Conservation (phyloP, 2,113 vertebrate genomes). For the Boulengeromyrus knoepffleri region DNA sequence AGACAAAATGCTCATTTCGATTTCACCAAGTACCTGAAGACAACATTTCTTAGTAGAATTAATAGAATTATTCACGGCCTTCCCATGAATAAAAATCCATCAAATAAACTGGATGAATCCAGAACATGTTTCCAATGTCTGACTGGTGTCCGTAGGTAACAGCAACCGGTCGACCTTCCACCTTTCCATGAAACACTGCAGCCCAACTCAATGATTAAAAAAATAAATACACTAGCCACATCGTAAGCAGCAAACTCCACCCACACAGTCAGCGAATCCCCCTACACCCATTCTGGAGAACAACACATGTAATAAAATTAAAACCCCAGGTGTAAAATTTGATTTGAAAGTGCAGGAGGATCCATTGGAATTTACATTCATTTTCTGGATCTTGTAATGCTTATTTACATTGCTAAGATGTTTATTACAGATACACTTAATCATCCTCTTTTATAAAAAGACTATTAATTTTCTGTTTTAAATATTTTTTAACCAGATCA, state of each 20-base stretch:
- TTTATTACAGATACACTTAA: background rate
- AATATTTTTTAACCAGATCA: background rate
- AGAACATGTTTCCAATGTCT: background rate
- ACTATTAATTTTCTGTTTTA: background rate
- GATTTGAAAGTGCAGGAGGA: background rate
- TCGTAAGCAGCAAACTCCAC: background rate
- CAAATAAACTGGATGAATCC: background rate
- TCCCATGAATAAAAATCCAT: background rate
- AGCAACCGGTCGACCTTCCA: background rate
- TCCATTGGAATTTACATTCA: background rate
- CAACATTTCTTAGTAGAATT: background rate
- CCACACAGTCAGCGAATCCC: background rate
- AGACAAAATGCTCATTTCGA: background rate
- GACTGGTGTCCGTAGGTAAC: background rate
- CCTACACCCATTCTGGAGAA: background rate
- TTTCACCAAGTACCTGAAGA: background rate
- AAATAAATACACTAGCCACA: background rate
- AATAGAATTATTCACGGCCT: background rate
- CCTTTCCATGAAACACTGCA: background rate
- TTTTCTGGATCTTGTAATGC: background rate
- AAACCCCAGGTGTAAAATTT: background rate
- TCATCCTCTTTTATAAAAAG: background rate
- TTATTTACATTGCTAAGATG: background rate
- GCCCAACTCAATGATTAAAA: background rate
- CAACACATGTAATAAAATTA: background rate